Conservation (phyloP, 2,113 vertebrate species). For the Macroglossus sobrinus region DNA sequence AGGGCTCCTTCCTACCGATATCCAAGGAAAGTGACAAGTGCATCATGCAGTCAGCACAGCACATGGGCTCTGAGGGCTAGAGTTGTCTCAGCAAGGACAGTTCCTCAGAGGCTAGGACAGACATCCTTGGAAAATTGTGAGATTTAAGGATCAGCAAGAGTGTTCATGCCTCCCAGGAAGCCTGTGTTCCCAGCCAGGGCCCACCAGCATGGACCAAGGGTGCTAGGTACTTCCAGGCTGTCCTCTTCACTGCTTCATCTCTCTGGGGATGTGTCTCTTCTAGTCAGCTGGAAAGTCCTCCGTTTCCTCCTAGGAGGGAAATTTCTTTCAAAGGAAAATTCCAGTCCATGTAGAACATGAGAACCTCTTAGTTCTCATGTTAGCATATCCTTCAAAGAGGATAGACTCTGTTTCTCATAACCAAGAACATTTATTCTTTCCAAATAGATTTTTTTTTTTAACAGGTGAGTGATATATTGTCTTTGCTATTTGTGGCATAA, state of each 20-base stretch:
- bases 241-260: neutral
- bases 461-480: neutral
- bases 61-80: neutral
- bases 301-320: neutral
- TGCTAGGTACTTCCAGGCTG: neutral
- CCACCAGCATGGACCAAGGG: neutral
- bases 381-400: constrained; percentile 4
- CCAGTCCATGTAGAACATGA: neutral
- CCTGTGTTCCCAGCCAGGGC: neutral
- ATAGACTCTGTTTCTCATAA: constrained; percentile 14
- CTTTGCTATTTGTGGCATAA: neutral
- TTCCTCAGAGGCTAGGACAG: neutral
- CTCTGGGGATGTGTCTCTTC: neutral
- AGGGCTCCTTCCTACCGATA: neutral
- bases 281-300: neutral
- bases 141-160: neutral
- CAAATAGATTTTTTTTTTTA: constrained; percentile 1
- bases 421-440: neutral
- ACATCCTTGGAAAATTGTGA: neutral
- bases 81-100: neutral
- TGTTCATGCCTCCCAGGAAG: neutral
- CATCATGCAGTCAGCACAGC: neutral
- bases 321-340: constrained; percentile 12
- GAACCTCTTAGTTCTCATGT: neutral
- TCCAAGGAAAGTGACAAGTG: neutral